Evolutionary conservation across 2,113 vertebrate species (phyloP), one percentile per base, ranked within the genome.

Genomic region (Lucifuga dentata): DNA sequence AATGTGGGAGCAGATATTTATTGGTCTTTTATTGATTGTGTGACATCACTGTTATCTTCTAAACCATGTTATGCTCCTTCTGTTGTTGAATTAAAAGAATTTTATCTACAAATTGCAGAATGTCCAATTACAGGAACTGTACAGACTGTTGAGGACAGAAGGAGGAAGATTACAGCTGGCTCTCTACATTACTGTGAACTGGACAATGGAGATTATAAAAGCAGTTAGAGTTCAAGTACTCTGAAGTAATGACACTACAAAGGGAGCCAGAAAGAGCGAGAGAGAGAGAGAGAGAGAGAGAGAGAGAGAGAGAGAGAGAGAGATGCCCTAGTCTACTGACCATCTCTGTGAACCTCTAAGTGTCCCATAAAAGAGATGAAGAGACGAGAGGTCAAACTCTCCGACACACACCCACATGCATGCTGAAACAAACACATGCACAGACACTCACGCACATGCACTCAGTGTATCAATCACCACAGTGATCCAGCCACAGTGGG

Each of bases 311-410:
- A 59, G 20, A 74, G 38, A 58, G 29, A 1, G n/a, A 62, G 62
- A 57, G 24, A 60, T 32, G 11, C 41, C 15, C 21, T 12, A 4
- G 45, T 24, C 23, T 48, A 56, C 58, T 35, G 17, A 58, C 45
- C 44, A 36, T 46, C 46, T 61, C 39, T 39, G 53, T 43, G 46
- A 72, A 55, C 23, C 50, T 60, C 23, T 40, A 66, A 71, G 55
- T 50, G 61, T 11, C 62, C 62, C 50, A 68, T 85, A 79, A 84
- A 80, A 80, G 41, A 73, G 58, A 78, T 64, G 55, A 75, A 69
- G 51, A 58, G 58, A 65, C 61, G 60, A 51, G 71, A 82, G 72
- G 86, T 86, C 81, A 76, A 53, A 67, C 61, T 60, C 11, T 17
- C 51, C 10, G 23, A 8, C 19, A 21, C 53, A 29, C 10, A 51